Evolutionary conservation across 2,888 invertebrate genomes (phyloP).

Genomic region (Mylabris sibirica): DNA sequence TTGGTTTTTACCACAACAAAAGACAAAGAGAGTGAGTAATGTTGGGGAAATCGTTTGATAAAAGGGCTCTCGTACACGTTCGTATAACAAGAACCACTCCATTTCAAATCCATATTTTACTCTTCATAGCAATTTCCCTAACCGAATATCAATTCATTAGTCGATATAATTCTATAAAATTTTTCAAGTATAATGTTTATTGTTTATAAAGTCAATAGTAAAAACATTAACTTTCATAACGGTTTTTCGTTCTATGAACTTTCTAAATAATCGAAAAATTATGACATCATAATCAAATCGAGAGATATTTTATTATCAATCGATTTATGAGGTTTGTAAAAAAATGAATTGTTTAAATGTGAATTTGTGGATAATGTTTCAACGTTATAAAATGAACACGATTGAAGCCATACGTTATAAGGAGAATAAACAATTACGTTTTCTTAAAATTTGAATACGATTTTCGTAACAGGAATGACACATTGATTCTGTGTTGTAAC

Average conservation of each 20-base stretch:
- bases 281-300: background rate
- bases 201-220: too few species aligned
- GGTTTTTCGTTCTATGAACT: background rate
- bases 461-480: background rate
- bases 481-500: background rate
- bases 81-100: conserved; percentile 5
- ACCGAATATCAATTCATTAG: background rate
- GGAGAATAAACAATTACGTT: too few species aligned
- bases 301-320: background rate
- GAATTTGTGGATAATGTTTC: background rate
- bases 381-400: background rate
- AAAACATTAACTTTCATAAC: background rate
- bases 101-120: conserved; percentile 14
- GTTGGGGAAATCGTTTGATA: background rate
- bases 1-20: conserved; percentile 1
- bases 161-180: background rate
- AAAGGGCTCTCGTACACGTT: conserved; percentile 11
- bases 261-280: background rate
- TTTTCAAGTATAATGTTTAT: background rate
- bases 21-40: background rate
- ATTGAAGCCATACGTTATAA: too few species aligned
- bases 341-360: background rate
- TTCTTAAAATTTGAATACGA: too few species aligned
- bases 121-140: background rate
- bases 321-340: background rate